Evolutionary conservation across 2,888 invertebrate genomes (phyloP).

Genomic region (Cryptophagus acutangulus): DNA sequence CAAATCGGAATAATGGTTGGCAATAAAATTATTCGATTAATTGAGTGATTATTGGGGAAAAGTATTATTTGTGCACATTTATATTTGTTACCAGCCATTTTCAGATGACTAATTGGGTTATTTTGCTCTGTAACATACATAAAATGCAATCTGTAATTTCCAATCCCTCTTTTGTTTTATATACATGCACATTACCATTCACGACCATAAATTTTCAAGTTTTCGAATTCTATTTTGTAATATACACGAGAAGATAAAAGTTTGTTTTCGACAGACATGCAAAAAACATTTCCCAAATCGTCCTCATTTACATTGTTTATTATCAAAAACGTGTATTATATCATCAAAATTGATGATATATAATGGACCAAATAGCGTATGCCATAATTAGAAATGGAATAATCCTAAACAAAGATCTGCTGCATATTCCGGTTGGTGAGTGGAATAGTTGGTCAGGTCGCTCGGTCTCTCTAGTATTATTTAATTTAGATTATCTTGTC

Average conservation of each 20-base stretch:
- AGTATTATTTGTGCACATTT: neutral
- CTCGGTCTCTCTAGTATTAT: conserved; percentile 38
- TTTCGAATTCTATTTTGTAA: conserved; percentile 22
- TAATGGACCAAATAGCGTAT: no score
- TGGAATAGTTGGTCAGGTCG: conserved; percentile 22
- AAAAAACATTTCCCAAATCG: no score
- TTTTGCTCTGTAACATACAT: conserved; percentile 23
- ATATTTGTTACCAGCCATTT: conserved; percentile 29
- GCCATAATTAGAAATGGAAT: no score
- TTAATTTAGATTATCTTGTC: conserved; percentile 44
- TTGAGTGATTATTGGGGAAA: conserved; percentile 18
- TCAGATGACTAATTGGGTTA: conserved; percentile 34
- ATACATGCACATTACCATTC: conserved; percentile 20
- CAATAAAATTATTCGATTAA: conserved; percentile 15
- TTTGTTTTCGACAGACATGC: conserved; percentile 16
- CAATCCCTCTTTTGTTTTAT: conserved; percentile 29
- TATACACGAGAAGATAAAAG: conserved; percentile 16
- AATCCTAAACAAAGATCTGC: conserved; percentile 21
- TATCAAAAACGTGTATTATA: no score
- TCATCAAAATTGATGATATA: no score
- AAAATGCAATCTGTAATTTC: conserved; percentile 31
- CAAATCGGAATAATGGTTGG: conserved; percentile 11
- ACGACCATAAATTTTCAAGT: conserved; percentile 24
- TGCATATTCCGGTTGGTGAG: conserved; percentile 20
- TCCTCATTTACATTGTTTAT: no score